Base-by-base conservation (phyloP, 2,888 invertebrate genomes). In the Emmelina monodactyla region DNA sequence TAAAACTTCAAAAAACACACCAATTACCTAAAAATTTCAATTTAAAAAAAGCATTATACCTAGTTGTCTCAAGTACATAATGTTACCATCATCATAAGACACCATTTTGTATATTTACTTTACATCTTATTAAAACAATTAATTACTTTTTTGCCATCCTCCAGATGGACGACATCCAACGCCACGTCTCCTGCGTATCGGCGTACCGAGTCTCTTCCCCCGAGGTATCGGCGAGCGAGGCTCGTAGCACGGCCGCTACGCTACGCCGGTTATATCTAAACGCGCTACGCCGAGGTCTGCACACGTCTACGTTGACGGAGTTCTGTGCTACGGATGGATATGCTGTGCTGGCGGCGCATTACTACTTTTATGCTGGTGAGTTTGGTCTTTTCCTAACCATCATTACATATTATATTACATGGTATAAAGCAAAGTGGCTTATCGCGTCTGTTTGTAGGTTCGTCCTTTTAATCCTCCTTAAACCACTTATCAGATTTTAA, bases 301-400 rank as follows among this genome's bases (percentile, higher is more conserved):
- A 67, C 14, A 61, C 62, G 0, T 68, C 88, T 34, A 71, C 87
- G 12, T 63, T 82, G 2, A 89, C 90, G 0, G 90, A 90, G 62
- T 84, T 88, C 63, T 87, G 88, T 38, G 84, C 88, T 0, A 85
- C 87, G 0, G 96, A 96, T 70, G 83, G 88, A 1, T 95, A 94
- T 53, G 86, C 89, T 1, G 61, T 94, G 34, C 62, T 96, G 33
- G 91, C 92, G 2, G 87, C 88, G 0, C 89, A 92, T 56, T 71
- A 88, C 35, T 82, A 91, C 37, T 83, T 76, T 47, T 65, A 67
- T 49, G 69, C 75, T 37, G 79, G 80, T 79, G 43, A 44, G 44
- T 41, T n/a, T n/a, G n/a, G n/a, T n/a, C n/a, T n/a, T n/a, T n/a
- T n/a, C n/a, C n/a, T n/a, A n/a, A n/a, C n/a, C n/a, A n/a, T n/a